Conservation (phyloP, 1,140 invertebrate species). For the Planococcus citri region DNA sequence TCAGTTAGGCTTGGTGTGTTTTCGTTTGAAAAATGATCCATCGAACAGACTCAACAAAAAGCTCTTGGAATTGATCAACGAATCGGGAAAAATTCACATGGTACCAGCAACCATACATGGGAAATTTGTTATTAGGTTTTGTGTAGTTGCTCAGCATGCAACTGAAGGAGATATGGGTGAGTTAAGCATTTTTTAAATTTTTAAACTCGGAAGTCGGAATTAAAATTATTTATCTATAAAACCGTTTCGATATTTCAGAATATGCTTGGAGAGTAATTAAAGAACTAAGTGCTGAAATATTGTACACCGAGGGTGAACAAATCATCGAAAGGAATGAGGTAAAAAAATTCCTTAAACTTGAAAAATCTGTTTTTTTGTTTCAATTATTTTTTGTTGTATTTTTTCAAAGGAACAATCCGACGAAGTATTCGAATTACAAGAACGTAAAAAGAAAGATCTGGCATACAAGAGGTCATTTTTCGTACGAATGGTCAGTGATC, state of each 20-base stretch:
- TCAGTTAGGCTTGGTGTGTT: slow-evolving; percentile 70
- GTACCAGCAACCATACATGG: slow-evolving; percentile 86
- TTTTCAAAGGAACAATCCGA: slow-evolving; percentile 46
- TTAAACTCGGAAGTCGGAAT: not conserved
- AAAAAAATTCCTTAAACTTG: slow-evolving; percentile 9
- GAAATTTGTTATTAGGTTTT: slow-evolving; percentile 86
- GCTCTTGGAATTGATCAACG: slow-evolving; percentile 85
- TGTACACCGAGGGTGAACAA: slow-evolving; percentile 40
- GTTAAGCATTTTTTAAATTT: not conserved
- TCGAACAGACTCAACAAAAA: slow-evolving; percentile 86
- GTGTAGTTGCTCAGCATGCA: slow-evolving; percentile 84
- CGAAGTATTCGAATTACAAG: slow-evolving; percentile 49
- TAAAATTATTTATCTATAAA: not conserved
- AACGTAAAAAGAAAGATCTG: slow-evolving; percentile 55
- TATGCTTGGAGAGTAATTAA: slow-evolving; percentile 82
- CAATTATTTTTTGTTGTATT: not conserved
- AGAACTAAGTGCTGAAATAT: slow-evolving; percentile 47
- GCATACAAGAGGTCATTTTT: slow-evolving; percentile 88
- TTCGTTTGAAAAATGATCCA: slow-evolving; percentile 59
- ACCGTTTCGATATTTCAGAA: slow-evolving; percentile 40
- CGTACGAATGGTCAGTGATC: slow-evolving; percentile 92
- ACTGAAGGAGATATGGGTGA: slow-evolving; percentile 71
- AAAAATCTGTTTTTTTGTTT: not conserved
- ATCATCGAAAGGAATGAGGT: slow-evolving; percentile 32
- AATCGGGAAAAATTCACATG: slow-evolving; percentile 93